Evolutionary conservation across 2,797 vertebrate genomes (phyloP).

Genomic region (Synaphobranchus kaupii): DNA sequence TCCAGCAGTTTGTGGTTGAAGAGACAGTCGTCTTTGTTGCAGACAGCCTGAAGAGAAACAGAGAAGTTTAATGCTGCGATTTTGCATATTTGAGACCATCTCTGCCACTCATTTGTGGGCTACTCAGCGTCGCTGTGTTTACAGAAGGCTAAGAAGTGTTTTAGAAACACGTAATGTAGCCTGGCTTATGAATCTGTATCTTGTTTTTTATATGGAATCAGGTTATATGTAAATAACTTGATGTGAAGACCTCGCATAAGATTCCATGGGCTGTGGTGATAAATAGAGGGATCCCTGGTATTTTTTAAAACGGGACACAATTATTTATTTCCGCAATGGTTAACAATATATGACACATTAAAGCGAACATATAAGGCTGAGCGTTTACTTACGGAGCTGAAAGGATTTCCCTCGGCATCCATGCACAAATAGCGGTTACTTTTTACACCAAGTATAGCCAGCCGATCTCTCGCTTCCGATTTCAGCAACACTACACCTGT

Average conservation of each 20-base stretch:
- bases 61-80: slow-evolving; percentile 48
- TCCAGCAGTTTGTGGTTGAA: slow-evolving; percentile 88
- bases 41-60: slow-evolving; percentile 71
- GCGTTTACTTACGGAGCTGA: slow-evolving; percentile 81
- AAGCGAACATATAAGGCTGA: not conserved
- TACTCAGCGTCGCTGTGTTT: not conserved
- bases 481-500: slow-evolving; percentile 76
- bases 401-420: slow-evolving; percentile 72
- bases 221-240: not conserved
- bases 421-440: slow-evolving; percentile 80
- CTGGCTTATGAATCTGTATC: not conserved
- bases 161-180: not conserved
- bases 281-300: not conserved
- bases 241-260: not conserved
- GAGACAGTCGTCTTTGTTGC: slow-evolving; percentile 68
- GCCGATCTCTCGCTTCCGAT: slow-evolving; percentile 68
- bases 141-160: not conserved
- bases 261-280: not conserved
- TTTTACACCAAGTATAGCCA: slow-evolving; percentile 79
- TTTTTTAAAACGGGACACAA: not conserved
- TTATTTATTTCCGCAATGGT: not conserved
- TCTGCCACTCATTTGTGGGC: not conserved
- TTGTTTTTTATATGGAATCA: not conserved
- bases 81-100: not conserved
- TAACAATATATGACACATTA: not conserved